These are phyloP conservation scores for rat (Rattus norvegicus) DNA, from an alignment of 2,113 vertebrate species.

Conservation along the genomic window GRCr8 NC_086025.1:52801001-52801500, in stretches of 20 bases:
- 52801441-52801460: slow-evolving; percentile 17
- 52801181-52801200: not conserved
- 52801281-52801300: not conserved
- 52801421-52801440: not conserved
- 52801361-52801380: not conserved
- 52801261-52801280: not conserved
- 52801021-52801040: not conserved
- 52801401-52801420: not conserved
- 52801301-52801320: not conserved
- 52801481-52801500: slow-evolving; percentile 43
- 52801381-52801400: not conserved
- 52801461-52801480: slow-evolving; percentile 13
- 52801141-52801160: not conserved
- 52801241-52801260: not conserved
- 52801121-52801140: not conserved
- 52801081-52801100: not conserved
- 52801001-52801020: slow-evolving; percentile 42
- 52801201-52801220: not conserved
- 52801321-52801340: not conserved
- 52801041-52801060: not conserved
- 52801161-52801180: not conserved
- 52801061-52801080: not conserved
- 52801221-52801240: not conserved
- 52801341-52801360: not conserved
- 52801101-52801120: not conserved